Evolutionary conservation across 2,888 invertebrate species (phyloP).

Genomic region (Cancer borealis): DNA sequence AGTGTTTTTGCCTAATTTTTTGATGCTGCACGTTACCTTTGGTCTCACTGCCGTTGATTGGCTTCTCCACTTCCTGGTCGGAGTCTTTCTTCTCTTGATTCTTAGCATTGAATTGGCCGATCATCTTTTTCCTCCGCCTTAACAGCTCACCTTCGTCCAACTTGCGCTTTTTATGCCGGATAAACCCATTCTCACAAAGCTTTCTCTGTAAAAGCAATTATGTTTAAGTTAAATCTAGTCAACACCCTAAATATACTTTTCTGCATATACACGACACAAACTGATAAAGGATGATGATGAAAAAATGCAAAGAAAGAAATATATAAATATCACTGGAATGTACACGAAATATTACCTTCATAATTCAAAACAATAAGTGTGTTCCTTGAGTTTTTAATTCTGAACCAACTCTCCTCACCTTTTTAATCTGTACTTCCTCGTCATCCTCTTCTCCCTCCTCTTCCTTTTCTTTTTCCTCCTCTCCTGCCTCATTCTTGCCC

Average conservation of each 20-base stretch:
- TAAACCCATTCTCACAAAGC: constrained; percentile 69
- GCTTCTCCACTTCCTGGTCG: constrained; percentile 65
- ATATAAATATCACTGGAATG: neutral
- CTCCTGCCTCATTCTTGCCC: constrained; percentile 54
- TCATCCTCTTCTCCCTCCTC: constrained; percentile 58
- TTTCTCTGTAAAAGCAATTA: constrained; percentile 50
- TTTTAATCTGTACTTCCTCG: constrained; percentile 53
- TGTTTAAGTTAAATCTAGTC: neutral
- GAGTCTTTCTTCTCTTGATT: constrained; percentile 73
- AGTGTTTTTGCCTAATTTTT: too few relatives aligned
- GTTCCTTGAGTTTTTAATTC: neutral
- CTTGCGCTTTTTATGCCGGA: constrained; percentile 68
- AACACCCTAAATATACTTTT: neutral
- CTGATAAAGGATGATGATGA: neutral
- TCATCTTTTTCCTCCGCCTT: constrained; percentile 75
- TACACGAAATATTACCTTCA: neutral
- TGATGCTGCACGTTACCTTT: constrained; percentile 58
- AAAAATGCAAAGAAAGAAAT: constrained; percentile 18
- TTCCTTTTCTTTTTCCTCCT: constrained; percentile 28
- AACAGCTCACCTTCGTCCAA: constrained; percentile 76
- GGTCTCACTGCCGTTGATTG: constrained; percentile 57
- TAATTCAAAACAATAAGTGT: neutral
- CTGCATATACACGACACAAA: neutral
- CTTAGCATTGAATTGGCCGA: constrained; percentile 76
- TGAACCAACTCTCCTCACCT: constrained; percentile 51